Percentiles rank a stretch among this genome's conserved stretches.
Conservation (phyloP, 1,140 invertebrate genomes). For the Limonius californicus region DNA sequence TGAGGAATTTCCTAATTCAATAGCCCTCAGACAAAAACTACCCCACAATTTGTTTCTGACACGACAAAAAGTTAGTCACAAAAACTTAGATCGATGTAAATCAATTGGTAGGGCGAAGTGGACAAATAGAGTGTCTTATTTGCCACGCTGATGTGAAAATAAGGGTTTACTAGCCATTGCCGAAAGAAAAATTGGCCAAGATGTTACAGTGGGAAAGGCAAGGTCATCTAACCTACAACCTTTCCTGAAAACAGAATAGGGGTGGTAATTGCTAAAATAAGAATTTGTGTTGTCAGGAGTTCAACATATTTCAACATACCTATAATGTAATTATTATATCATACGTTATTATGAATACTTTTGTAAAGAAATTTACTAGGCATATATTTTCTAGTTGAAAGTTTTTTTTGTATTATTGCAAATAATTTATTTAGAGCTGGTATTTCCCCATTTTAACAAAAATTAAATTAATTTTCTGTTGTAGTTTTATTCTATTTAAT, state of each 20-base stretch:
- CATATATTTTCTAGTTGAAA: conserved; percentile 10
- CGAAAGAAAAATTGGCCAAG: conserved; percentile 35
- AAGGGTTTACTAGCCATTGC: conserved; percentile 28
- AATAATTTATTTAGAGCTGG: too few species aligned
- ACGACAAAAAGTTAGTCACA: conserved; percentile 18
- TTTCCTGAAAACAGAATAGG: background rate
- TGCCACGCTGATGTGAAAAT: conserved; percentile 39
- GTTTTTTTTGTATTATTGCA: too few species aligned
- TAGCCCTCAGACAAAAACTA: background rate
- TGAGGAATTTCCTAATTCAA: conserved; percentile 6
- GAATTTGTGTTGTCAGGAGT: too few species aligned
- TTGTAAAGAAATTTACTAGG: conserved; percentile 13
- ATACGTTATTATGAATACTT: too few species aligned
- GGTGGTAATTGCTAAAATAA: too few species aligned
- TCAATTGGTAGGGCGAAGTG: conserved; percentile 35
- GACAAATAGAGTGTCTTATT: conserved; percentile 31
- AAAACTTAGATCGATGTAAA: conserved; percentile 38
- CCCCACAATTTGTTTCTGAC: conserved; percentile 1
- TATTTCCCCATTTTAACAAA: too few species aligned
- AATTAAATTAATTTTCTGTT: too few species aligned
- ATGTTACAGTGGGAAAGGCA: conserved; percentile 1
- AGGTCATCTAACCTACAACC: background rate
- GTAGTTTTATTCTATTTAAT: too few species aligned
- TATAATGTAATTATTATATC: too few species aligned
- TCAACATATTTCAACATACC: too few species aligned